Base-by-base conservation (phyloP, 2,888 invertebrate genomes). In the Teleogryllus oceanicus region DNA sequence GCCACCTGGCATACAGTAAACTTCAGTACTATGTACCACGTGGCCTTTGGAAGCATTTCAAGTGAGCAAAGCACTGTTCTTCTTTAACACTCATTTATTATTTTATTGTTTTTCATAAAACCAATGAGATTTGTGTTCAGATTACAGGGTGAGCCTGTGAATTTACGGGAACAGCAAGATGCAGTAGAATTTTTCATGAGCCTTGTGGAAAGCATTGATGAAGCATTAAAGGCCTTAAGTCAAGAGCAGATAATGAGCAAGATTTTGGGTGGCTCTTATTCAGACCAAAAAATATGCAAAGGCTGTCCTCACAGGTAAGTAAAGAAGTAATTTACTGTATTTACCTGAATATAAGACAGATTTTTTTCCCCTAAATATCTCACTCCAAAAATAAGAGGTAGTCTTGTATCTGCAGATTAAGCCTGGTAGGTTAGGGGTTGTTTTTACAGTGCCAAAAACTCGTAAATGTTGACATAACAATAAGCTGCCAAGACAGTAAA, bases 161-260 rank as follows among this genome's bases (percentile, higher is more conserved):
- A 99, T 89, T 90, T 99, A 83, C 91, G 98, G 79, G 99, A 99
- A 86, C 99, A 99, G 87, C 99, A 99, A 87, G 99, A 99, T 88
- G 99, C 99, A 0, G 95, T 98, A 51, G 99, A 99, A 88, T 99
- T 99, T 90, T 98, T 98, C 87, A 98, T 98, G 94, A 96, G 96
- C 83, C 89, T 99, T 78, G 96, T 98, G 74, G 98, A 99, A 88
- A 96, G 96, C 85, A 90, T 99, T 84, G 98, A 99, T 85, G 98
- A 98, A 88, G 97, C 97, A 16, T 89, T 98, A 74, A 98, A 99
- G 89, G 94, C 95, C 37, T 89, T 98, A 83, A 94, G 94, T 62
- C 95, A 96, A 85, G 94, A 95, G 84, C 96, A 96, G 87, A 91
- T 96, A 79, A 96, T 97, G 95, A 94, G 94, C 80, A 96, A 95